A percentile compares a stretch with the other conserved stretches of the same genome.
These are phyloP conservation scores for Phalera bucephala DNA, from an alignment of 2,888 invertebrate species.

Conservation along the genomic window DNA sequence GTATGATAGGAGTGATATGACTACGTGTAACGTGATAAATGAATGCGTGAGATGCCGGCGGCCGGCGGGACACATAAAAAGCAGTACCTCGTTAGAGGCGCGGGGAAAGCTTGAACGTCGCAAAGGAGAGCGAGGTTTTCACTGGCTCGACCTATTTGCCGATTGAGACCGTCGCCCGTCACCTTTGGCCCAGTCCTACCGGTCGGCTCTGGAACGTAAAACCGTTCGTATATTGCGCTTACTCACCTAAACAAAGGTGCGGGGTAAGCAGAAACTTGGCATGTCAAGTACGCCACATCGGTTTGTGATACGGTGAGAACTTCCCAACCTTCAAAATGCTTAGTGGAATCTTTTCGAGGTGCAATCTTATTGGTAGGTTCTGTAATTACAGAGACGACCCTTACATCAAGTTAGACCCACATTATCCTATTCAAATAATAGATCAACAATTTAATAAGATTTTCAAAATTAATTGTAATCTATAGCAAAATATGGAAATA, in stretches of 20 bases:
- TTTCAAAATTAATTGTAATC: no score
- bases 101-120: slow-evolving; percentile 90
- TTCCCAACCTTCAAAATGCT: slow-evolving; percentile 85
- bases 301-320: slow-evolving; percentile 79
- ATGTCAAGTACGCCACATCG: slow-evolving; percentile 84
- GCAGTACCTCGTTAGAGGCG: slow-evolving; percentile 89
- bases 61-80: slow-evolving; percentile 46
- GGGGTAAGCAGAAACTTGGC: slow-evolving; percentile 87
- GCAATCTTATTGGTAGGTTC: slow-evolving; percentile 87
- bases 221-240: slow-evolving; percentile 48
- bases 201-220: slow-evolving; percentile 85
- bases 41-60: slow-evolving; percentile 75
- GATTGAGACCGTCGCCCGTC: slow-evolving; percentile 84
- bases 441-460: slow-evolving; percentile 12
- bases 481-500: no score
- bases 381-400: slow-evolving; percentile 72
- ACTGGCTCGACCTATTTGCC: slow-evolving; percentile 68
- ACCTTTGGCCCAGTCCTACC: slow-evolving; percentile 88
- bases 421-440: background rate
- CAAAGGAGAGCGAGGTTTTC: slow-evolving; percentile 87
- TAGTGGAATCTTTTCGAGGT: slow-evolving; percentile 78
- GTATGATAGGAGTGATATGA: slow-evolving; percentile 60
- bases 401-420: slow-evolving; percentile 24
- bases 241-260: slow-evolving; percentile 88
- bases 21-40: slow-evolving; percentile 78